Percentiles rank a stretch among this genome's conserved stretches.
phyloP scores from a whole-genome alignment of 2,888 invertebrate species.

The Boloria selene region DNA sequence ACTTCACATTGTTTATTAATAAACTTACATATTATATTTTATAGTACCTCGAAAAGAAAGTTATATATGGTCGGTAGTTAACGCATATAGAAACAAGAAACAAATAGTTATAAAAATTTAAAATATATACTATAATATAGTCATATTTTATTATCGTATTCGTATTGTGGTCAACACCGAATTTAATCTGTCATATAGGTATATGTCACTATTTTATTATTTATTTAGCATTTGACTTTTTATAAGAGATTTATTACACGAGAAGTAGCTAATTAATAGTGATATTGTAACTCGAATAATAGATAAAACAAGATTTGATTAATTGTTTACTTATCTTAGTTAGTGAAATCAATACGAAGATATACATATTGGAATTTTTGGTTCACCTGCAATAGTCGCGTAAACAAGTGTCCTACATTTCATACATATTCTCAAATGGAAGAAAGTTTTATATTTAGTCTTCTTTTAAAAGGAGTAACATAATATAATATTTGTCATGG shows the following conservation, averaged over 20 bases:
- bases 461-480: slow-evolving; percentile 68
- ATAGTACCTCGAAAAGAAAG: too few relatives aligned
- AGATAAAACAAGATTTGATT: slow-evolving; percentile 1
- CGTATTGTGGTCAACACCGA: background rate
- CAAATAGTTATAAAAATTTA: background rate
- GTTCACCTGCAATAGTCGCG: slow-evolving; percentile 33
- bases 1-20: too few relatives aligned
- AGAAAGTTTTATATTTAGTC: slow-evolving; percentile 67
- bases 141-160: background rate
- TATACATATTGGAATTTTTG: slow-evolving; percentile 19
- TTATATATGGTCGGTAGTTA: too few relatives aligned
- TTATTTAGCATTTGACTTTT: slow-evolving; percentile 31
- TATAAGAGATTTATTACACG: slow-evolving; percentile 11
- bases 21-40: too few relatives aligned
- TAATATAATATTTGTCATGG: slow-evolving; percentile 60
- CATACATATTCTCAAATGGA: slow-evolving; percentile 72
- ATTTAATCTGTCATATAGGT: slow-evolving; percentile 16
- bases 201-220: slow-evolving; percentile 31
- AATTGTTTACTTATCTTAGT: background rate
- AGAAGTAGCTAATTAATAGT: background rate
- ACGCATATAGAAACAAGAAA: background rate
- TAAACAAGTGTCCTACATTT: slow-evolving; percentile 70
- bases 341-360: slow-evolving; percentile 3
- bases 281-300: background rate
- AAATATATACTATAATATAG: too few relatives aligned